Conservation (phyloP, 1,140 invertebrate genomes). For the Drosophila obscura region DNA sequence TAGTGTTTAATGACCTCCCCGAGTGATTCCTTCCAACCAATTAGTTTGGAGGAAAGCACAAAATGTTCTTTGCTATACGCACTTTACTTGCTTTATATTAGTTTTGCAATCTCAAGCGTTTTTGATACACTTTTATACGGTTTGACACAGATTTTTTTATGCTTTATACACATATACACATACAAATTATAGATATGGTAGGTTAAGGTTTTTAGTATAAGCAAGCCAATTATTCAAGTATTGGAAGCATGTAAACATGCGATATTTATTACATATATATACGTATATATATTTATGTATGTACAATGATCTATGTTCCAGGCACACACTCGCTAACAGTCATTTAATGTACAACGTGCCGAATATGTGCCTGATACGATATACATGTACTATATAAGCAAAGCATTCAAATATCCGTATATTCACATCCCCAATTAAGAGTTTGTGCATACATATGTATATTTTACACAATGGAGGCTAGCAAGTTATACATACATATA, state of each 20-base stretch:
- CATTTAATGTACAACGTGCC: conserved; percentile 42
- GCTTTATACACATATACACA: conserved; percentile 64
- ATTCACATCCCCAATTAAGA: conserved; percentile 2
- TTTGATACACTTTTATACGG: conserved; percentile 68
- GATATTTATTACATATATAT: conserved; percentile 46
- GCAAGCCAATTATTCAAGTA: conserved; percentile 71
- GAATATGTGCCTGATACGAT: conserved; percentile 54
- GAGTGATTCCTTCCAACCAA: background rate
- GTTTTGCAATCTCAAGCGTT: conserved; percentile 57
- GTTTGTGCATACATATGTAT: conserved; percentile 10
- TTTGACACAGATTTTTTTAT: conserved; percentile 56
- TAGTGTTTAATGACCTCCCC: conserved; percentile 3
- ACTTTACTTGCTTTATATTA: conserved; percentile 68
- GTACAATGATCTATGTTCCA: conserved; percentile 42
- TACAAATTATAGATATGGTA: conserved; percentile 40
- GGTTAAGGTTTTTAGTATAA: conserved; percentile 52
- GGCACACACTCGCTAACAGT: conserved; percentile 42
- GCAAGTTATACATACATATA: background rate
- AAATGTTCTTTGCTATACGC: conserved; percentile 57
- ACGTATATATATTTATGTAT: conserved; percentile 15
- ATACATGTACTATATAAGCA: conserved; percentile 21
- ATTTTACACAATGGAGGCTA: conserved; percentile 41
- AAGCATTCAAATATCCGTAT: conserved; percentile 7
- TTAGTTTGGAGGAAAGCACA: conserved; percentile 17
- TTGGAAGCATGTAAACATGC: conserved; percentile 61